Evolutionary conservation across 2,888 invertebrate species (phyloP).

Genomic region (Mantis religiosa): DNA sequence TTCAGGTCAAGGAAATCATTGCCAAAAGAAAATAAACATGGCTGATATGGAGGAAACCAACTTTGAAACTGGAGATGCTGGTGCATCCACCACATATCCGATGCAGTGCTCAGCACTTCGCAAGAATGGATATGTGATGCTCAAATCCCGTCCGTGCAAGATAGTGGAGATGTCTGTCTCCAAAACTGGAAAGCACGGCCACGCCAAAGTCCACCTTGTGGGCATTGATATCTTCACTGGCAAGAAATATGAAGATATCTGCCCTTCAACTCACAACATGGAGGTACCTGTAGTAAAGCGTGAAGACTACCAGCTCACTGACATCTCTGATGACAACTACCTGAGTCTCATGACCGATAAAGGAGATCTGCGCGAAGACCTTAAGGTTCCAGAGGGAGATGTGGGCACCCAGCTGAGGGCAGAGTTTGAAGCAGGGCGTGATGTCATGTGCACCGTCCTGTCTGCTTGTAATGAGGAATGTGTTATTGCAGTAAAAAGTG

Average conservation of each 20-base stretch:
- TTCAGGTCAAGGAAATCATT: background rate
- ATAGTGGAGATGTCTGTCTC: slow-evolving; percentile 99
- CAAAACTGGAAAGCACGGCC: slow-evolving; percentile 99
- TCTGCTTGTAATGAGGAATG: slow-evolving; percentile 90
- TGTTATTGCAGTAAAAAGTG: slow-evolving; percentile 92
- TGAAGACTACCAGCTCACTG: slow-evolving; percentile 91
- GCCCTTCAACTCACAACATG: slow-evolving; percentile 99
- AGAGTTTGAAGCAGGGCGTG: slow-evolving; percentile 84
- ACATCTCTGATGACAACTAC: slow-evolving; percentile 90
- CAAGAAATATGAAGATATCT: slow-evolving; percentile 98
- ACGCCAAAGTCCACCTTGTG: slow-evolving; percentile 97
- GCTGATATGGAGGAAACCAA: slow-evolving; percentile 89
- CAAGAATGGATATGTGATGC: slow-evolving; percentile 98
- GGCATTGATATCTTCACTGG: slow-evolving; percentile 90
- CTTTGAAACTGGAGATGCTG: slow-evolving; percentile 90
- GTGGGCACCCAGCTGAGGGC: slow-evolving; percentile 80
- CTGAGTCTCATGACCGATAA: slow-evolving; percentile 92
- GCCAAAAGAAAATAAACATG: slow-evolving; percentile 51
- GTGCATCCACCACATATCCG: slow-evolving; percentile 93
- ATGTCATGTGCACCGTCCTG: slow-evolving; percentile 88
- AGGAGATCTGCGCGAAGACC: slow-evolving; percentile 91
- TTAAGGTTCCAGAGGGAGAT: slow-evolving; percentile 92
- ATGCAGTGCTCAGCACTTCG: slow-evolving; percentile 99
- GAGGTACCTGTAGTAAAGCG: slow-evolving; percentile 98
- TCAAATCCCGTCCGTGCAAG: slow-evolving; percentile 94